Evolutionary conservation across 2,113 vertebrate genomes (phyloP), one percentile per base, ranked within the genome.

Genomic region (Caracal caracal): DNA sequence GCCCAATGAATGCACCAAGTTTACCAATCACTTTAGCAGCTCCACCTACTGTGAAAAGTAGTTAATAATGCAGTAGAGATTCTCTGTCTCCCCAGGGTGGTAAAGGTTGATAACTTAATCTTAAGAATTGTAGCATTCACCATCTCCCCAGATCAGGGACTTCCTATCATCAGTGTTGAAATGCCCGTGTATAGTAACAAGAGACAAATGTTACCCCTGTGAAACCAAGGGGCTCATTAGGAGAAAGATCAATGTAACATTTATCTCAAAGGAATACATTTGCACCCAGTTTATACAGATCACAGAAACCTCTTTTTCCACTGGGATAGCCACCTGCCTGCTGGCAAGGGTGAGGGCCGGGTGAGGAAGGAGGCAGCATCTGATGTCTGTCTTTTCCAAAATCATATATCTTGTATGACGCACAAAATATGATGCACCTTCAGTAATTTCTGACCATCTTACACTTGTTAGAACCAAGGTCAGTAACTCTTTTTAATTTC

Each of bases 401-500:
- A 56, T 15, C 35, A 49, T 33, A 1, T 10, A 10, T 68, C 66
- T 93, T 30, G 3, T 8, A 24, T 47, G 40, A 85, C 10, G 93
- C 47, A 66, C 4, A 83, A 90, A 87, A 79, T 10, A 82, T 0
- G 0, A 71, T 11, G 2, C 51, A 33, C 53, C 6, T 87, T 92
- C 28, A 59, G 40, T 33, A 47, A 37, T 30, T 68, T 59, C 81
- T 68, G 15, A 40, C 26, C n/a, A 19, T 93, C 75, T 92, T 65
- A 75, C 84, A 66, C 26, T 79, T 80, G 20, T 40, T 81, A 68
- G 70, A 89, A 30, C 16, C 17, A 33, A 65, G 5, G 85, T 76
- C 56, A 71, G 82, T 56, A 85, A 75, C 33, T 94, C 33, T 81
- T 91, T 94, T 68, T 51, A 88, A 88, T 85, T 80, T 26, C 12